These are phyloP conservation scores for Popillia japonica DNA, from an alignment of 1,140 invertebrate species.

Conservation along the genomic window DNA sequence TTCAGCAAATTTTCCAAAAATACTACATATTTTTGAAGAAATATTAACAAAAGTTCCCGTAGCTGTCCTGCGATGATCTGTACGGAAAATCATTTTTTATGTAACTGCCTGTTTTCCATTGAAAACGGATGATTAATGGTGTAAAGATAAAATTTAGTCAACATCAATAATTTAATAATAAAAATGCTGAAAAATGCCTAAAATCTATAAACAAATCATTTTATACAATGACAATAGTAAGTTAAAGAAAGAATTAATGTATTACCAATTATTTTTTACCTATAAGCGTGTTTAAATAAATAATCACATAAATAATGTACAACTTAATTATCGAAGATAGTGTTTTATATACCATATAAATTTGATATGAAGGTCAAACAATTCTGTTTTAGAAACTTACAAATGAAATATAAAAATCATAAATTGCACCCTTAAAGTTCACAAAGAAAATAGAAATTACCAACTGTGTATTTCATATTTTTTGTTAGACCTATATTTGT, in stretches of 20 bases:
- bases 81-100: too few species aligned
- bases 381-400: not conserved
- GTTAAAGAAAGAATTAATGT: not conserved
- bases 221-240: not conserved
- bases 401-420: not conserved
- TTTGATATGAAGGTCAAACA: not conserved
- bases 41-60: too few species aligned
- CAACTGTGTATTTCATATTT: not conserved
- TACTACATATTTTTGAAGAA: too few species aligned
- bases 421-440: not conserved
- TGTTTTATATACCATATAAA: not conserved
- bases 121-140: not conserved
- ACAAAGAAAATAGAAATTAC: not conserved
- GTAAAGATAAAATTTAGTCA: not conserved
- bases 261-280: not conserved
- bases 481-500: too few species aligned
- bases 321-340: not conserved
- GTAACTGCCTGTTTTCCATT: not conserved
- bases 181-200: slow-evolving; percentile 3
- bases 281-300: not conserved
- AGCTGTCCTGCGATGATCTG: too few species aligned
- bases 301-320: not conserved
- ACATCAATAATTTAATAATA: slow-evolving; percentile 11
- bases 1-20: too few species aligned
- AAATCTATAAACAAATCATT: slow-evolving; percentile 12